A percentile compares a stretch with the other conserved stretches of the same genome.
phyloP scores from a whole-genome alignment of 2,888 invertebrate species.

The Taphrorychus bicolor region DNA sequence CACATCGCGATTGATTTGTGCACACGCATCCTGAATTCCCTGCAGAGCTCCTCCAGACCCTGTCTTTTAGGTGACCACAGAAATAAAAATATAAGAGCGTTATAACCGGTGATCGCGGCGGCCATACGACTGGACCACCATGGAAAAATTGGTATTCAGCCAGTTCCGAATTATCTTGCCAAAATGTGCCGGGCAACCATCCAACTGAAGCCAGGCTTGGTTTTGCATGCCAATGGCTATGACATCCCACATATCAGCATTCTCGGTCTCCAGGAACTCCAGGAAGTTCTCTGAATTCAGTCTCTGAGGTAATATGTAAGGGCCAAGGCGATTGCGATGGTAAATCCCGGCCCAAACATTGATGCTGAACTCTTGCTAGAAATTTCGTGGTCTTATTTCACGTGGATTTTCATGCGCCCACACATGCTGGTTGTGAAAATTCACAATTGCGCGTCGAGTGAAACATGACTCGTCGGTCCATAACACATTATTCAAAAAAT shows the following conservation, averaged over 20 bases:
- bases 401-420: conserved; percentile 8
- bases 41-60: background rate
- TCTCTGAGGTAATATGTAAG: background rate
- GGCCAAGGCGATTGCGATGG: background rate
- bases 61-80: background rate
- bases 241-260: no score
- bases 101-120: background rate
- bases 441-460: background rate
- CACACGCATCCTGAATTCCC: no score
- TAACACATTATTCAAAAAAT: conserved; percentile 4
- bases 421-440: background rate
- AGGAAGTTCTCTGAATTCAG: no score
- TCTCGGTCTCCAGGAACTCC: no score
- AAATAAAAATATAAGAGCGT: background rate
- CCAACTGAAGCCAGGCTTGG: background rate
- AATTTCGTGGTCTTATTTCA: no score
- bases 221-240: background rate
- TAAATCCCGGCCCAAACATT: conserved; percentile 5
- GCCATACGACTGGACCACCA: background rate
- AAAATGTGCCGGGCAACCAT: background rate
- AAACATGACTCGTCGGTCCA: no score
- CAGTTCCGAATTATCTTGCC: background rate
- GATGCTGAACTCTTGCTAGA: no score
- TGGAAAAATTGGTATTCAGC: background rate
- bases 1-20: no score